phyloP scores from a whole-genome alignment of 2,888 invertebrate genomes.

The Pharmacophagus antenor region DNA sequence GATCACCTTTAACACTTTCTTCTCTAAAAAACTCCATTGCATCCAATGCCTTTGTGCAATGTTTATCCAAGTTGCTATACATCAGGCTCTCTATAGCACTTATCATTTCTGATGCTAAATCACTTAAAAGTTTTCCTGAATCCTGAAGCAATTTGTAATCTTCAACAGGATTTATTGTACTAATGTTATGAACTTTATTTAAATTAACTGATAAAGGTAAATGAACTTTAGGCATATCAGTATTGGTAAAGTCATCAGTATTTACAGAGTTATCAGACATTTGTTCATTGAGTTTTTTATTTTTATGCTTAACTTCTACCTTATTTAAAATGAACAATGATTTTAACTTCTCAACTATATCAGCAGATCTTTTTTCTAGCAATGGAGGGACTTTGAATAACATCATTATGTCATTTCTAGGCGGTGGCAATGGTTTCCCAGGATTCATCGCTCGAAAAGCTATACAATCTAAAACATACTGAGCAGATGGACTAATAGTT shows the following conservation, averaged over 20 bases:
- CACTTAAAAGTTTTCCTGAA: constrained; percentile 53
- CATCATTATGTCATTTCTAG: constrained; percentile 69
- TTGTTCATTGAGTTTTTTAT: constrained; percentile 41
- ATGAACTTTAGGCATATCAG: constrained; percentile 52
- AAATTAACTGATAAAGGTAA: constrained; percentile 41
- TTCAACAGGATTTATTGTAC: constrained; percentile 81
- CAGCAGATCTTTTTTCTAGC: constrained; percentile 67
- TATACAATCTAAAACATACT: constrained; percentile 79
- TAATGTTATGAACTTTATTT: constrained; percentile 62
- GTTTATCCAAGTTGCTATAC: constrained; percentile 61
- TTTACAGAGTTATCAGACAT: constrained; percentile 33
- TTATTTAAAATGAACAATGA: constrained; percentile 72
- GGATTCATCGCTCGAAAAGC: constrained; percentile 82
- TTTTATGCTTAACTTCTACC: constrained; percentile 55
- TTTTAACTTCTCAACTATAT: constrained; percentile 71
- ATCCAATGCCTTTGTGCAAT: constrained; percentile 58
- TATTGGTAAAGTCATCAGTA: constrained; percentile 31
- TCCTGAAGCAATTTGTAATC: constrained; percentile 78
- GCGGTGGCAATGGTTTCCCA: constrained; percentile 77
- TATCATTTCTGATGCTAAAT: constrained; percentile 55
- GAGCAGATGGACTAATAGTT: constrained; percentile 76
- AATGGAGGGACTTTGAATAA: constrained; percentile 75
- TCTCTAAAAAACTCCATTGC: constrained; percentile 59
- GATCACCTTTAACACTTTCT: constrained; percentile 59
- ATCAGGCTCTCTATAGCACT: constrained; percentile 66